Base-by-base conservation (phyloP, 1,140 invertebrate species). In the Teleopsis dalmanni region DNA sequence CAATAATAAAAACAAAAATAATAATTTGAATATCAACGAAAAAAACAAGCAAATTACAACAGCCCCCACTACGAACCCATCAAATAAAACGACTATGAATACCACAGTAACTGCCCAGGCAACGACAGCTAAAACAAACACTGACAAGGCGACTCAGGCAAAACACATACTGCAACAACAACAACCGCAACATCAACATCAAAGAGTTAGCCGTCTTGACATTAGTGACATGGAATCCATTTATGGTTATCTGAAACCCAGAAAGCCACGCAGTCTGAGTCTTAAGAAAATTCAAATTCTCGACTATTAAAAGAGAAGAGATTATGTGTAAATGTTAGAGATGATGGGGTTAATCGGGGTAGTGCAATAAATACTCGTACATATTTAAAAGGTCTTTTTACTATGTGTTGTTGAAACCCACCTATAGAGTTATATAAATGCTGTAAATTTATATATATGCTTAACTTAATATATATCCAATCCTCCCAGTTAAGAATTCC, bases 211-310 rank as follows among this genome's bases (percentile, higher is more conserved):
- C 58, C 62, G 65, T 42, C 55, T 67, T 58, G 65, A 68, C 57
- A 59, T 67, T 54, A 69, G 65, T 55, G 65, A 69, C 56, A 59
- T 69, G 65, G 65, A 69, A 43, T 69, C 65, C 53, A 69, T 69
- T 61, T 69, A 69, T 65, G 65, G 65, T 51, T 69, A 69, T 55
- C 57, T 69, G 46, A 69, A 69, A 54, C 65, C 65, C 34, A 62
- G 65, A 50, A 69, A 69, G 52, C 65, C 61, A 46, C 60, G 65
- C 50, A 66, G 65, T 53, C 62, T 69, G 29, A 66, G 65, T 37
- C 53, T 69, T 33, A 69, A 69, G 57, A 64, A 60, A 57, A 68
- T 68, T 35, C 65, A 68, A 63, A 68, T 68, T 58, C 65, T 65
- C 45, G 65, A 68, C 55, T 68, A 68, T 57, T 67, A 41, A n/a